phyloP scores from a whole-genome alignment of 2,113 vertebrate species.

The Neogale vison region DNA sequence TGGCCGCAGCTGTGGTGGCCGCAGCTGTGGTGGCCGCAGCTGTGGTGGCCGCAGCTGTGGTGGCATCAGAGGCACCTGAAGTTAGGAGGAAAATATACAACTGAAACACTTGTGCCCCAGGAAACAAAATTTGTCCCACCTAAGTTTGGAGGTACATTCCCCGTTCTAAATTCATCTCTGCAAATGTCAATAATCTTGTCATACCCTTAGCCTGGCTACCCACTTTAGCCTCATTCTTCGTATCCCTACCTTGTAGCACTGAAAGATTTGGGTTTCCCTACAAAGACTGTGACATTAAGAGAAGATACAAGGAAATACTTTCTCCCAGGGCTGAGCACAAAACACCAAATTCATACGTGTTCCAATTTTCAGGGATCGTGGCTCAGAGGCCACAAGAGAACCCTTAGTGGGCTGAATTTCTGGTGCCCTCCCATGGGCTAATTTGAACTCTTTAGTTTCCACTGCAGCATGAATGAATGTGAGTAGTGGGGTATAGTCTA shows the following conservation, averaged over 20 bases:
- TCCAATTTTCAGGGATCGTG: not conserved
- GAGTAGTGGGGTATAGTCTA: not conserved
- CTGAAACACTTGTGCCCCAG: not conserved
- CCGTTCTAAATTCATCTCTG: not conserved
- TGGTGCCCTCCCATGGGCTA: not conserved
- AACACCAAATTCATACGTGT: not conserved
- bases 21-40: too few relatives aligned
- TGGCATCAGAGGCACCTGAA: accelerated
- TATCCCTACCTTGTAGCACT: not conserved
- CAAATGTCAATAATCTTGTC: not conserved
- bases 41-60: accelerated
- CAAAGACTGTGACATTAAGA: not conserved
- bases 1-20: accelerated
- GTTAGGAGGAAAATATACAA: not conserved
- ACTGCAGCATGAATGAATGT: not conserved
- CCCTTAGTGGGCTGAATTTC: not conserved
- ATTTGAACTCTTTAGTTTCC: not conserved
- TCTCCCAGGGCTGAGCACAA: not conserved
- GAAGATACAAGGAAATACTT: not conserved
- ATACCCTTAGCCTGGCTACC: not conserved
- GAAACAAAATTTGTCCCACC: not conserved
- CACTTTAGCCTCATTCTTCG: not conserved
- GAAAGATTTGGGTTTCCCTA: not conserved
- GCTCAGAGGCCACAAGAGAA: not conserved
- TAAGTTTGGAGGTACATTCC: not conserved